Evolutionary conservation across 2,113 vertebrate genomes (phyloP).

Genomic region (Pithys albifrons): DNA sequence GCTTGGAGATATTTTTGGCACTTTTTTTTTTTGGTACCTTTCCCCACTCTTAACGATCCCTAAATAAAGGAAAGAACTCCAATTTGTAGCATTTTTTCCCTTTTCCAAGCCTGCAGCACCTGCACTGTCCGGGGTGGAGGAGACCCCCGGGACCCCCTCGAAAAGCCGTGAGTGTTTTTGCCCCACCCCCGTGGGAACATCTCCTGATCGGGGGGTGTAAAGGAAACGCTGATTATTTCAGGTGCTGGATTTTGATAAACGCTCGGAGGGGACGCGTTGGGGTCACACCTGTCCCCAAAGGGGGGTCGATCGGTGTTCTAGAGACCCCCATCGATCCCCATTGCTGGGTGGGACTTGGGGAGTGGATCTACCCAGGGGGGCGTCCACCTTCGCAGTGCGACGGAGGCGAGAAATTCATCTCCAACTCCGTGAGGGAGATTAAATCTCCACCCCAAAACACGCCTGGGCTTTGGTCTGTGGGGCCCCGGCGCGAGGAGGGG

Average conservation of each 20-base stretch:
- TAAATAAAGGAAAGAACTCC: neutral
- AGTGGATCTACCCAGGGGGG: neutral
- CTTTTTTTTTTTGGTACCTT: neutral
- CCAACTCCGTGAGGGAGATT: neutral
- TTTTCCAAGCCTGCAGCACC: neutral
- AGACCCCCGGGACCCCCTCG: too few species aligned
- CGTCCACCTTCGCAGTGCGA: neutral
- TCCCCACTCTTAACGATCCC: accelerated
- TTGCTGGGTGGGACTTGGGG: neutral
- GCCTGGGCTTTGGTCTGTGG: neutral
- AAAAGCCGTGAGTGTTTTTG: too few species aligned
- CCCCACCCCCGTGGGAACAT: too few species aligned
- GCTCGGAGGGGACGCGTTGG: too few species aligned
- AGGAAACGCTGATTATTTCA: neutral
- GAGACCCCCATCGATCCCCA: neutral
- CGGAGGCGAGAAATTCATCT: neutral
- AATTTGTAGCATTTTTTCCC: neutral
- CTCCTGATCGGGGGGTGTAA: too few species aligned
- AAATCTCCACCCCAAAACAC: neutral
- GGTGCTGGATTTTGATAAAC: neutral
- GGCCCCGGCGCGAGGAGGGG: neutral
- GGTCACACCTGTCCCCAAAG: neutral
- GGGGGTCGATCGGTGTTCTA: neutral
- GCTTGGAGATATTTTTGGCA: neutral
- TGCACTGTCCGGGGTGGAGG: accelerated